Conservation (phyloP, 2,797 vertebrate genomes). For the Antennarius maculatus region DNA sequence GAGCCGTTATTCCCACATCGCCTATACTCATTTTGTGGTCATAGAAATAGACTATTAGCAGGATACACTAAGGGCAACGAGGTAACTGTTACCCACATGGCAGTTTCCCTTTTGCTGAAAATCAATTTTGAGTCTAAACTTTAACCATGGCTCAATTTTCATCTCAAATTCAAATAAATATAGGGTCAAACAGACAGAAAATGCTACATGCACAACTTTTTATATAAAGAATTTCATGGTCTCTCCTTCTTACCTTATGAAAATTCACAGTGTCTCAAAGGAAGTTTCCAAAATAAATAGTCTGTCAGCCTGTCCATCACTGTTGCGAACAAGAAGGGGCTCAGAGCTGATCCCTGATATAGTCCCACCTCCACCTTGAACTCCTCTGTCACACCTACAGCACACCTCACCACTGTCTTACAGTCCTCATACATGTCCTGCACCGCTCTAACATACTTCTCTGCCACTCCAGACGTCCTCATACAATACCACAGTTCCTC, state of each 20-base stretch:
- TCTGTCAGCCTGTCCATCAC: no score
- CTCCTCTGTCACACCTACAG: no score
- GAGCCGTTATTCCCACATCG: neutral
- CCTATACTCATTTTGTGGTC: neutral
- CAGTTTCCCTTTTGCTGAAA: conserved; percentile 23
- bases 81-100: neutral
- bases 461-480: no score
- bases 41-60: conserved; percentile 9
- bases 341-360: no score
- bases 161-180: neutral
- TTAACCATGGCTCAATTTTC: conserved; percentile 2
- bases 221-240: no score
- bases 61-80: neutral
- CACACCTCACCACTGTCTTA: no score
- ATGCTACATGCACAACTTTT: no score
- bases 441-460: no score
- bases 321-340: no score
- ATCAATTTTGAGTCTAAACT: conserved; percentile 40
- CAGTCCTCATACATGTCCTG: no score
- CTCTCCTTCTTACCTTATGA: neutral
- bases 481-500: no score
- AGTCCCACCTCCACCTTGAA: no score
- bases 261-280: neutral
- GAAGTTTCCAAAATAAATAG: neutral
- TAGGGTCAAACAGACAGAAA: neutral